Evolutionary conservation across 2,888 invertebrate genomes (phyloP), one percentile per base, ranked within the genome.

Genomic region (Drosophila merina): DNA sequence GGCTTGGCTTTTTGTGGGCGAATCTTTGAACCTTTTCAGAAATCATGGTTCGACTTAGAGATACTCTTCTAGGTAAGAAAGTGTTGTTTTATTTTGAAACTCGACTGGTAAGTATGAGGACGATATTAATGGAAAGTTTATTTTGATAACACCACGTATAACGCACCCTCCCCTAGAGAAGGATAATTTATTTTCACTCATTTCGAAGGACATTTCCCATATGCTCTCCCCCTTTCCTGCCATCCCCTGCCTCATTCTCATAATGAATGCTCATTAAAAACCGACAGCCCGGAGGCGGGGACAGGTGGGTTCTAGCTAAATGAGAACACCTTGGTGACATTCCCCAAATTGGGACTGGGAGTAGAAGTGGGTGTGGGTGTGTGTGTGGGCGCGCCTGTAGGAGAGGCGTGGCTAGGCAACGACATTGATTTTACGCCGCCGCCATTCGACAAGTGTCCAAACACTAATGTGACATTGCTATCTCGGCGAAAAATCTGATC

Each of bases 231-330:
- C 33, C n/a, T 26, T 9, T 3, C 8, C 14, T 3, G 12, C 28
- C 28, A 20, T 20, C 25, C 52, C 30, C 2, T 36, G n/a, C 36
- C 36, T 2, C n/a, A n/a, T 36, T n/a, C 45, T 66, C 67, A 44
- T 63, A 63, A 63, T 63, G 66, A 67, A 52, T 83, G 80, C 86
- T 81, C 81, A 86, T 81, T 81, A 83, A 79, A 86, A 86, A 72
- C 20, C 57, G 70, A 38, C 59, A 45, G 42, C 51, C 25, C 44
- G 52, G 45, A 51, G 26, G 58, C 20, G 7, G 30, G 28, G 3
- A n/a, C 20, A 25, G 8, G 28, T 42, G 64, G 30, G 14, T 26
- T 8, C 20, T 7, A 8, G 4, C 42, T 4, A 57, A 47, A 58
- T 33, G 67, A 40, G 33, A 33, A 6, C 64, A 25, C 51, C 33